Base-by-base conservation (phyloP, 2,888 invertebrate genomes). In the Drosophila meridionalis region DNA sequence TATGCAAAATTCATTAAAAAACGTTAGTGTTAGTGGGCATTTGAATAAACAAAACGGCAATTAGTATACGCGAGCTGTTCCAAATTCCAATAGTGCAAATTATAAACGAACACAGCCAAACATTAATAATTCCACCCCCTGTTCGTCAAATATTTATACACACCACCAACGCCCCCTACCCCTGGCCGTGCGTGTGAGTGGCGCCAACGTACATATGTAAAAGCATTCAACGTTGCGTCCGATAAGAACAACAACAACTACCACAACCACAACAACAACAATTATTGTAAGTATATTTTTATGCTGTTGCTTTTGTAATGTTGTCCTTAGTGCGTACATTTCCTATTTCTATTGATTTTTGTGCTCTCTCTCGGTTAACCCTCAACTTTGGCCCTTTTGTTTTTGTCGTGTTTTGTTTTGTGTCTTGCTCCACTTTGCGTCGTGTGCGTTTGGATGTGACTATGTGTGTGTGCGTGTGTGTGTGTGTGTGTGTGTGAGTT, bases 161-260 rank as follows among this genome's bases (percentile, higher is more conserved):
- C 67, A 72, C 65, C 59, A 61, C 50, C 60, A 63, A 36, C 38
- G 42, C 34, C 67, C 59, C 56, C 59, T 52, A 28, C 20, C 26
- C 28, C 14, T 40, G 26, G 32, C 7, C 32, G 48, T 67, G 48
- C 67, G 66, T 78, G 82, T 67, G 80, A 67, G 83, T 85, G 88
- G 83, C 88, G 88, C 88, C 80, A 85, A 79, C 79, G 74, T 70
- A 32, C 34, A 45, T 45, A 89, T 82, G 75, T 73, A 89, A 82
- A 83, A 78, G 43, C 65, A 70, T 80, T 57, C 36, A 53, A 60
- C 62, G 63, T 47, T 56, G 61, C 47, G 40, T 52, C 53, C 66
- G 70, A 81, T 68, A 82, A 82, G 69, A 48, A 68, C 28, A 69
- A 36, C 43, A 58, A 59, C 42, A 57, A 48, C 48, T 63, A 71